phyloP scores from a whole-genome alignment of 2,113 vertebrate species.

The Murina feae region DNA sequence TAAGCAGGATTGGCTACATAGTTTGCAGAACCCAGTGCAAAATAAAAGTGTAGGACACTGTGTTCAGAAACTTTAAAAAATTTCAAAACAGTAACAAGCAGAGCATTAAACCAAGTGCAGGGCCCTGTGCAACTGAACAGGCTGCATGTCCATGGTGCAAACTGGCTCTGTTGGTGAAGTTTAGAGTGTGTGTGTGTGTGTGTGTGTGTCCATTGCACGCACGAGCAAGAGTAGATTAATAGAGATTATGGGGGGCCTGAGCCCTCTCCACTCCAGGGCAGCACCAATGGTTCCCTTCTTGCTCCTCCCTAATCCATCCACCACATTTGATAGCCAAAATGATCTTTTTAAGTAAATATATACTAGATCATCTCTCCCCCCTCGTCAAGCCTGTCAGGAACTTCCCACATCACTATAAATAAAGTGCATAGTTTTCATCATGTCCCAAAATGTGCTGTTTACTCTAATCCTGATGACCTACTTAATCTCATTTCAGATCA shows the following conservation, averaged over 20 bases:
- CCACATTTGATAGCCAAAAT: neutral
- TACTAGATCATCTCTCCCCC: neutral
- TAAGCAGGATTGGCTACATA: conserved; percentile 13
- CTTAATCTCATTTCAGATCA: neutral
- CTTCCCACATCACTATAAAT: neutral
- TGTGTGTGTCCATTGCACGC: neutral
- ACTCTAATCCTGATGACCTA: neutral
- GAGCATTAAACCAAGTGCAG: neutral
- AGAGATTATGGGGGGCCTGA: neutral
- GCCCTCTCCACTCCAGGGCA: neutral
- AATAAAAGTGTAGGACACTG: conserved; percentile 12
- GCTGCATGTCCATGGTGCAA: neutral
- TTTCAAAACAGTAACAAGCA: conserved; percentile 15
- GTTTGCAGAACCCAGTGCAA: neutral
- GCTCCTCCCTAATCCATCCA: neutral
- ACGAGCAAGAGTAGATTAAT: neutral
- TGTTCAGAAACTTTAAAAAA: conserved; percentile 34
- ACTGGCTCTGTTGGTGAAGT: neutral
- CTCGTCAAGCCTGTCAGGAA: neutral
- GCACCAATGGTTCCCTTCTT: neutral
- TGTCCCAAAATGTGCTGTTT: neutral
- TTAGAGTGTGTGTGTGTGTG: neutral
- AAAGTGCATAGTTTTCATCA: conserved; percentile 2
- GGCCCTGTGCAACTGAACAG: neutral
- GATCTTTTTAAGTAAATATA: neutral